These are phyloP conservation scores for Falco columbarius DNA, from an alignment of 2,797 vertebrate species.

Conservation along the genomic window DNA sequence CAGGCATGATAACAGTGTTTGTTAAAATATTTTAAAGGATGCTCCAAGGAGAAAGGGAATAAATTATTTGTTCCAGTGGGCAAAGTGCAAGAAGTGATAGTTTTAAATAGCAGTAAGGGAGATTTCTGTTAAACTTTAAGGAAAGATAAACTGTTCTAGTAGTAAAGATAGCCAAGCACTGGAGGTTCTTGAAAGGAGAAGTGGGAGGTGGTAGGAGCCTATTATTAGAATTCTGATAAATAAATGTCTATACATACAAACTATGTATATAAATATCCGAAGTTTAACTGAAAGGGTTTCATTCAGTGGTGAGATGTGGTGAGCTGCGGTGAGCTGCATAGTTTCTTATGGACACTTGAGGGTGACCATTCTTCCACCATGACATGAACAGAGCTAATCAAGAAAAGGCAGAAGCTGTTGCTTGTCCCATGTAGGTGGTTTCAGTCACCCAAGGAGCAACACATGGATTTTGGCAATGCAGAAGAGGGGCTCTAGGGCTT, in stretches of 20 bases:
- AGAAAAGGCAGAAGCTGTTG: background rate
- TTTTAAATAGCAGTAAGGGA: background rate
- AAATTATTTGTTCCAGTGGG: background rate
- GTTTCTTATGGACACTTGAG: background rate
- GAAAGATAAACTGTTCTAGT: background rate
- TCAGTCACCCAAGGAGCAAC: background rate
- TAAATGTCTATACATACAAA: background rate
- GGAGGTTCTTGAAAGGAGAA: background rate
- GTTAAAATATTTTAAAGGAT: background rate
- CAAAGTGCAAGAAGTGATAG: background rate
- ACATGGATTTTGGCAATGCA: background rate
- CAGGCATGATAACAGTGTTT: background rate
- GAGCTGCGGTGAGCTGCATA: background rate
- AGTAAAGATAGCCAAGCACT: background rate
- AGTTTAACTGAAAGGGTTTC: background rate
- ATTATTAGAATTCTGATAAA: background rate
- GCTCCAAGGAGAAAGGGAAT: background rate
- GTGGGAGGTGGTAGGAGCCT: background rate
- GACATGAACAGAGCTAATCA: background rate
- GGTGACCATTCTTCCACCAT: background rate
- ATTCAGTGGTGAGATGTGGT: background rate
- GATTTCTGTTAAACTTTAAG: background rate
- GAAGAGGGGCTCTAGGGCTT: background rate
- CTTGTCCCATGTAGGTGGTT: background rate
- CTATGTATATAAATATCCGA: background rate